Percentiles rank a stretch among this genome's conserved stretches.
phyloP scores from a whole-genome alignment of 2,888 invertebrate species.

The Drosophila glabriapex region DNA sequence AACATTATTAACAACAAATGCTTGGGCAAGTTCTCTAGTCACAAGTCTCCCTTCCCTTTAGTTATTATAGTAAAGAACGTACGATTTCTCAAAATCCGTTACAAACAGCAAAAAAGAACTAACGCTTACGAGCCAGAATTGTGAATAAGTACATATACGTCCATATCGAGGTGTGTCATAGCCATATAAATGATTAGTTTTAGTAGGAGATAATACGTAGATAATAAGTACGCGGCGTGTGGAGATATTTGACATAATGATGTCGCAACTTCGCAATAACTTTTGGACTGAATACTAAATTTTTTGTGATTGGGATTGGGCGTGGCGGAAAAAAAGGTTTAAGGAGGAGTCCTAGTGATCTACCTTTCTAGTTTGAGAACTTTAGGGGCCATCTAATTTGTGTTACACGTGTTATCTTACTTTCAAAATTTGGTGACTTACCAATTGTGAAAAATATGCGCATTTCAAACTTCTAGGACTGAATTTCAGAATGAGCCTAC shows the following conservation, averaged over 20 bases:
- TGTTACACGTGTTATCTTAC: neutral
- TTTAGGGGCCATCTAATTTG: neutral
- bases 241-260: slow-evolving; percentile 26
- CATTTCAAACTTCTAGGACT: neutral
- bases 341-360: neutral
- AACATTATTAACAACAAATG: neutral
- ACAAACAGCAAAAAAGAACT: neutral
- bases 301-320: neutral
- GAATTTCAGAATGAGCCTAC: neutral
- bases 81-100: neutral
- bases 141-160: neutral
- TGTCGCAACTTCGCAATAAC: slow-evolving; percentile 10
- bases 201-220: slow-evolving; percentile 42
- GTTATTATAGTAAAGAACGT: neutral
- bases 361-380: neutral
- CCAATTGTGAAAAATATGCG: neutral
- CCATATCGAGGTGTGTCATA: slow-evolving; percentile 36
- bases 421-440: neutral
- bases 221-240: slow-evolving; percentile 25
- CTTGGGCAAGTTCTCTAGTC: neutral
- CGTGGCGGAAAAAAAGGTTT: neutral
- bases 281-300: neutral
- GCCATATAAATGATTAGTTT: slow-evolving; percentile 34
- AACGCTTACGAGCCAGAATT: neutral
- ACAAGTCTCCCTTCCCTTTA: neutral